Evolutionary conservation across 2,888 invertebrate species (phyloP).

Genomic region (Xanthia icteritia): DNA sequence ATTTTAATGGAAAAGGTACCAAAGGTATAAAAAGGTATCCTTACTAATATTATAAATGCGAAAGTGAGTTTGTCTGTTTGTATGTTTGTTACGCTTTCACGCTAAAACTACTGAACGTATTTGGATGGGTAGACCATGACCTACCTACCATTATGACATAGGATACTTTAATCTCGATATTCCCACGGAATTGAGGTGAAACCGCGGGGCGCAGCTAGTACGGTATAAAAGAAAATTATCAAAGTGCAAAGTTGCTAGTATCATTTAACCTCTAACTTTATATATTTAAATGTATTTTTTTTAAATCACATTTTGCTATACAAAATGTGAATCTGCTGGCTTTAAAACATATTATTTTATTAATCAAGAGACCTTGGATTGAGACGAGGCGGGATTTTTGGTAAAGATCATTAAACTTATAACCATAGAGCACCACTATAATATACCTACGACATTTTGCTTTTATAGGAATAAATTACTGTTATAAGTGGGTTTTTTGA

Average conservation of each 20-base stretch:
- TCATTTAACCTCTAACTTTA: neutral
- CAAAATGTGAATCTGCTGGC: neutral
- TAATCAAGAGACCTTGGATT: slow-evolving; percentile 3
- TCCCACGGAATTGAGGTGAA: no score
- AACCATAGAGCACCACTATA: neutral
- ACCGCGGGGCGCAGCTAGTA: no score
- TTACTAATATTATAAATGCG: no score
- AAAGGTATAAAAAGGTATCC: no score
- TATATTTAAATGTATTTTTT: slow-evolving; percentile 43
- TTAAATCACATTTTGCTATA: slow-evolving; percentile 17
- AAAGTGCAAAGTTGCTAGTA: slow-evolving; percentile 12
- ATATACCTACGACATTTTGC: neutral
- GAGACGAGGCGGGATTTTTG: neutral
- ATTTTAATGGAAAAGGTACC: slow-evolving; percentile 7
- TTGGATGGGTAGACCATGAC: no score
- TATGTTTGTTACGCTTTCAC: no score
- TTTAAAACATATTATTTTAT: neutral
- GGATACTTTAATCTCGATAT: no score
- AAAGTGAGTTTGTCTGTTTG: no score
- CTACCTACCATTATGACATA: no score
- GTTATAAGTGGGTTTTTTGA: neutral
- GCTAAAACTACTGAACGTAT: no score
- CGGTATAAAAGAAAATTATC: slow-evolving; percentile 3
- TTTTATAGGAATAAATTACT: neutral
- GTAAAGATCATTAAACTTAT: slow-evolving; percentile 19